Evolutionary conservation across 2,797 vertebrate species (phyloP), one percentile per base, ranked within the genome.

Genomic region (Sebastes alutus): DNA sequence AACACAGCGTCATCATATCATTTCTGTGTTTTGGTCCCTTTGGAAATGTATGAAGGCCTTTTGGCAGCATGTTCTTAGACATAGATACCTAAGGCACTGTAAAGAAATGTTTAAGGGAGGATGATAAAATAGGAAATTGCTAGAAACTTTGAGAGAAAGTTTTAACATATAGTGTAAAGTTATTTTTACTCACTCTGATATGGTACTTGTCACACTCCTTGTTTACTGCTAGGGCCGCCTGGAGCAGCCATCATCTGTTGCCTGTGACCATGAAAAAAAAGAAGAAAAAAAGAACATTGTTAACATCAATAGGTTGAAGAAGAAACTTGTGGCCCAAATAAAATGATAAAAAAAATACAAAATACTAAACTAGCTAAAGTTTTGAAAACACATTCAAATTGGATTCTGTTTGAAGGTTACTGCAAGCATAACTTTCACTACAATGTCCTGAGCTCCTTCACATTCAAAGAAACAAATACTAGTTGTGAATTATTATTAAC

Each of bases 221-320:
- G 93, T 88, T 96, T 96, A 81, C 80, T 91, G 86, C 88, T 83
- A 1, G 90, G 84, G 14, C 91, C 88, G 2, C 91, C 90, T 38
- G 94, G 93, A 79, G 94, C 83, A 10, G 92, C 85, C 91, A 93
- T 94, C 90, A 94, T 93, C 87, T 95, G 95, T 61, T 96, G 95
- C 84, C 96, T 96, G 84, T 52, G 18, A 80, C 60, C 22, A 72
- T 32, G 20, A 66, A 46, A 25, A 49, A 25, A 20, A 46, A 4
- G 5, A 49, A 3, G 6, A 30, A 42, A 58, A 6, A 20, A 52
- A 7, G 10, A 49, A 42, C 16, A 9, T n/a, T 58, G 16, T 69
- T 46, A 25, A 20, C 13, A 55, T 14, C 5, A 3, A 35, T 22
- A 5, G 22, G 16, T 9, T 61, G 22, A 32, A 54, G 30, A 52